Conservation (phyloP, 2,888 invertebrate species). For the Stenodema calcarata region DNA sequence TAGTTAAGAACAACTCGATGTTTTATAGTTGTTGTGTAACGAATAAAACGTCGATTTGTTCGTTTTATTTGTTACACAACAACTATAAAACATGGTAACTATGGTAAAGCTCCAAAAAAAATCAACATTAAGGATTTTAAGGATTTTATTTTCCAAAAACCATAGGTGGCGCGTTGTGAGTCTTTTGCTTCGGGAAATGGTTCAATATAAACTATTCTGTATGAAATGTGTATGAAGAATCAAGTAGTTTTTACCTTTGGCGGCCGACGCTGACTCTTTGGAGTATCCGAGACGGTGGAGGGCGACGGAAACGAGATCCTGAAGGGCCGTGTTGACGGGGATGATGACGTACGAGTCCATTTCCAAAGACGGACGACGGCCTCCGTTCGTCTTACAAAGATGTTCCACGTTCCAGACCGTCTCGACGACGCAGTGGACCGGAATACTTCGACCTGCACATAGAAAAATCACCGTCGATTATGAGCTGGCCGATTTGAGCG, state of each 20-base stretch:
- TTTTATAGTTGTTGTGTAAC: no score
- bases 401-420: constrained; percentile 66
- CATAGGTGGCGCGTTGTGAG: not conserved
- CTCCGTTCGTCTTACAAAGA: constrained; percentile 59
- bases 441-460: constrained; percentile 78
- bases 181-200: not conserved
- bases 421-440: constrained; percentile 95
- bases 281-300: constrained; percentile 90
- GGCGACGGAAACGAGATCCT: constrained; percentile 89
- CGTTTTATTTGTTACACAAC: no score
- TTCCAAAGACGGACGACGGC: constrained; percentile 75
- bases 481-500: no score
- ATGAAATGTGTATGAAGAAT: no score
- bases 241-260: constrained; percentile 68
- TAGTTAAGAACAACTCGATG: no score
- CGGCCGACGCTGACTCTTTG: constrained; percentile 81
- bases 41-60: no score
- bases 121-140: not conserved
- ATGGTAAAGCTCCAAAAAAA: no score
- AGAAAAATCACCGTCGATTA: no score
- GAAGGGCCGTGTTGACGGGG: constrained; percentile 85
- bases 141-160: not conserved
- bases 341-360: constrained; percentile 96
- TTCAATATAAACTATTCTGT: not conserved
- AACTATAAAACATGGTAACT: no score